Conservation (phyloP, 1,140 invertebrate species). For the Dinothrombium tinctorium region DNA sequence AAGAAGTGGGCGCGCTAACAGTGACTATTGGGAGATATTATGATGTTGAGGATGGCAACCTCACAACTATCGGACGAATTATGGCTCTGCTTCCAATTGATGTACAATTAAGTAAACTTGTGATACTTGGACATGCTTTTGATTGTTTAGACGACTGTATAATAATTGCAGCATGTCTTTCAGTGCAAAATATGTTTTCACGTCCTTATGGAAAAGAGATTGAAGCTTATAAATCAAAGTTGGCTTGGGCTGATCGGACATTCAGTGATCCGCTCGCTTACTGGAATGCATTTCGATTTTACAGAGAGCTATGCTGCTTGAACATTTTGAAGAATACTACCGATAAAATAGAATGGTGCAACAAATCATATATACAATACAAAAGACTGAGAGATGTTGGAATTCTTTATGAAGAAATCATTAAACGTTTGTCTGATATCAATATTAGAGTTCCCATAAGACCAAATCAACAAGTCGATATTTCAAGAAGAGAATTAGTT, state of each 20-base stretch:
- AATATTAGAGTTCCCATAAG: conserved; percentile 16
- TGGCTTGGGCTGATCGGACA: conserved; percentile 51
- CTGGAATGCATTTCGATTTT: conserved; percentile 41
- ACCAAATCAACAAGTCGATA: conserved; percentile 4
- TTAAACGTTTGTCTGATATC: conserved; percentile 26
- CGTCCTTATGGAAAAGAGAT: conserved; percentile 1
- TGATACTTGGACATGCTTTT: conserved; percentile 65
- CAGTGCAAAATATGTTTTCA: conserved; percentile 1
- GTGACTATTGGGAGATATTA: conserved; percentile 27
- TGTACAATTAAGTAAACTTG: conserved; percentile 52
- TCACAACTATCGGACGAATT: conserved; percentile 61
- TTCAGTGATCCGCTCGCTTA: conserved; percentile 62
- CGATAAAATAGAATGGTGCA: conserved; percentile 44
- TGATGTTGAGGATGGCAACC: conserved; percentile 45
- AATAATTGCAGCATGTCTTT: conserved; percentile 44
- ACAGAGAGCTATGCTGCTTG: background rate
- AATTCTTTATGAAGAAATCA: conserved; percentile 41
- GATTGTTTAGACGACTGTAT: conserved; percentile 57
- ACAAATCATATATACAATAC: conserved; percentile 41
- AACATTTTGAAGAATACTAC: no score
- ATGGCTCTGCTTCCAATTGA: conserved; percentile 61
- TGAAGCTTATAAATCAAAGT: conserved; percentile 25
- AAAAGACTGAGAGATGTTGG: conserved; percentile 43
- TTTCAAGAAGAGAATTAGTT: conserved; percentile 10
- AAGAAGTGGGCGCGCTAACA: conserved; percentile 36